A percentile compares a stretch with the other conserved stretches of the same genome.
Conservation (phyloP, 2,888 invertebrate genomes). For the Drosophila phalerata region DNA sequence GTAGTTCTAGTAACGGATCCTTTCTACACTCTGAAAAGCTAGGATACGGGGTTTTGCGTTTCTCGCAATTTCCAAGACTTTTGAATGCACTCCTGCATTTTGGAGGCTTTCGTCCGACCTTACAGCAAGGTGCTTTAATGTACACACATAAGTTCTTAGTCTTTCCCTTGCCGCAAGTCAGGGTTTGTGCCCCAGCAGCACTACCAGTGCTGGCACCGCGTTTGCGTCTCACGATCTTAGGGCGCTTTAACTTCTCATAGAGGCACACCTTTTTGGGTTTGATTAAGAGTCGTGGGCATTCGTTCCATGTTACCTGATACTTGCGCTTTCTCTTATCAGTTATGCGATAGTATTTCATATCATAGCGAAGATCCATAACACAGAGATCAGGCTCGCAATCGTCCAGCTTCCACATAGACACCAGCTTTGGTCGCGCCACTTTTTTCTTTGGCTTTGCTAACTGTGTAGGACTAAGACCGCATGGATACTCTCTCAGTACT, state of each 20-base stretch:
- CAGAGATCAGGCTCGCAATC: constrained; percentile 25
- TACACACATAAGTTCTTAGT: constrained; percentile 19
- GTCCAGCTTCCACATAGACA: constrained; percentile 50
- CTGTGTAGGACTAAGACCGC: constrained; percentile 1
- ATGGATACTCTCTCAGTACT: constrained; percentile 22
- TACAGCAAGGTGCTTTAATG: constrained; percentile 53
- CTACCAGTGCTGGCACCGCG: neutral
- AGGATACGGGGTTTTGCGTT: constrained; percentile 58
- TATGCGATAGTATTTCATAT: constrained; percentile 60
- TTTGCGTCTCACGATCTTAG: constrained; percentile 41
- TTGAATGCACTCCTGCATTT: constrained; percentile 35
- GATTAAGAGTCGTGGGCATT: constrained; percentile 56
- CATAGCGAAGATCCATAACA: constrained; percentile 55
- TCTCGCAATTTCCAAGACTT: constrained; percentile 34
- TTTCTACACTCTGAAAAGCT: constrained; percentile 67
- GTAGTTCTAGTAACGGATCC: constrained; percentile 13
- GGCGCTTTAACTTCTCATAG: constrained; percentile 24
- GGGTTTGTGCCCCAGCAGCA: neutral
- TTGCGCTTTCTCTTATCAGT: constrained; percentile 57
- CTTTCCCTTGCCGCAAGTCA: neutral
- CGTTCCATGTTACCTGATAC: constrained; percentile 74
- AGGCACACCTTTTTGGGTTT: constrained; percentile 56
- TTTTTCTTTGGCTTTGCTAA: neutral
- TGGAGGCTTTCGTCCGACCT: constrained; percentile 52
- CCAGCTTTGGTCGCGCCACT: neutral